These are phyloP conservation scores for Dendroctonus ponderosae DNA, from an alignment of 1,140 invertebrate genomes.

Conservation along the genomic window DNA sequence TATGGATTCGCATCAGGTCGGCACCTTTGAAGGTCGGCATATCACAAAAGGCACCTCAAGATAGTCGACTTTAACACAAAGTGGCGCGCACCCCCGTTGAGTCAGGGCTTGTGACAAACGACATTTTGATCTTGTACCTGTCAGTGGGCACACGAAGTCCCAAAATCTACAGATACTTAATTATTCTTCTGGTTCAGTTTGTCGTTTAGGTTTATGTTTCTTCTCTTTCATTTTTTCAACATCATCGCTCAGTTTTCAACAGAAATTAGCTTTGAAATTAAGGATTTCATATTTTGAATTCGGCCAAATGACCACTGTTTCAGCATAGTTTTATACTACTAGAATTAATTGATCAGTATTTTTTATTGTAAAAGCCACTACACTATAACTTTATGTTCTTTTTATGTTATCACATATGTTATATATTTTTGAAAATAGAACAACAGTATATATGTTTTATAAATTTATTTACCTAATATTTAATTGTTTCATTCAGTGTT, in stretches of 20 bases:
- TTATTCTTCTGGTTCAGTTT: background rate
- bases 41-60: conserved; percentile 20
- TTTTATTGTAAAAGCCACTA: too few species aligned
- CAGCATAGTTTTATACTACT: too few species aligned
- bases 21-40: conserved; percentile 24
- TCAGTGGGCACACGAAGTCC: conserved; percentile 14
- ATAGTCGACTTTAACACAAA: conserved; percentile 29
- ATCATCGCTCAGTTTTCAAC: background rate
- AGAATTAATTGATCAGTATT: too few species aligned
- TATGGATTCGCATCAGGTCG: conserved; percentile 29
- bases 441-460: too few species aligned
- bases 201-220: too few species aligned
- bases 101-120: conserved; percentile 29
- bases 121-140: conserved; percentile 33
- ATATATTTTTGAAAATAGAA: too few species aligned
- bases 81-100: conserved; percentile 25
- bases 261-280: background rate
- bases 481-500: too few species aligned
- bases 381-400: too few species aligned
- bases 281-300: too few species aligned
- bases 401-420: too few species aligned
- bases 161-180: background rate
- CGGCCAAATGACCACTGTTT: too few species aligned
- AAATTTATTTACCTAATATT: too few species aligned
- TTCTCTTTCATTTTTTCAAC: background rate